phyloP scores from a whole-genome alignment of 2,888 invertebrate species.

The Muschampia plurimacula region DNA sequence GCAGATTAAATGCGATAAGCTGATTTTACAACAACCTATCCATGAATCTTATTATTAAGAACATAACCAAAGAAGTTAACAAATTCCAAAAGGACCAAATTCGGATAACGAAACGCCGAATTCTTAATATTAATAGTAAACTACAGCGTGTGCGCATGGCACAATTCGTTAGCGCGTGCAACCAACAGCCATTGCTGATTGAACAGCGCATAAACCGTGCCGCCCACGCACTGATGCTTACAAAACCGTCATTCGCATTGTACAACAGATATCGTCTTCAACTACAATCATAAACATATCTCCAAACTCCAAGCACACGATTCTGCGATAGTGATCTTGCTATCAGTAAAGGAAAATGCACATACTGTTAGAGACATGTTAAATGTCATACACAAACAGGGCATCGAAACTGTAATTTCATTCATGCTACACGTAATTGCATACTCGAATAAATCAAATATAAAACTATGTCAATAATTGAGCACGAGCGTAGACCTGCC shows the following conservation, averaged over 20 bases:
- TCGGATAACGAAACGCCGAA: too few species aligned
- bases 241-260: constrained; percentile 62
- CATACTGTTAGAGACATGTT: background rate
- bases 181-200: constrained; percentile 74
- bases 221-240: constrained; percentile 62
- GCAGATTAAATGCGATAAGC: too few species aligned
- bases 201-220: constrained; percentile 70
- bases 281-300: background rate
- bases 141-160: constrained; percentile 2
- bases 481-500: constrained; percentile 56
- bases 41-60: too few species aligned
- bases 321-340: background rate
- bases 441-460: constrained; percentile 67
- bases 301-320: background rate
- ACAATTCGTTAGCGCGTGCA: constrained; percentile 69
- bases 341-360: background rate
- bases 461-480: constrained; percentile 65
- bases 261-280: constrained; percentile 11
- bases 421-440: constrained; percentile 45
- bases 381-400: background rate
- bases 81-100: too few species aligned
- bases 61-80: too few species aligned
- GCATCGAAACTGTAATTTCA: constrained; percentile 22
- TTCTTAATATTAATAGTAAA: background rate
- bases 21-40: too few species aligned